Evolutionary conservation across 2,113 vertebrate species (phyloP).

Genomic region (Poecile atricapillus): DNA sequence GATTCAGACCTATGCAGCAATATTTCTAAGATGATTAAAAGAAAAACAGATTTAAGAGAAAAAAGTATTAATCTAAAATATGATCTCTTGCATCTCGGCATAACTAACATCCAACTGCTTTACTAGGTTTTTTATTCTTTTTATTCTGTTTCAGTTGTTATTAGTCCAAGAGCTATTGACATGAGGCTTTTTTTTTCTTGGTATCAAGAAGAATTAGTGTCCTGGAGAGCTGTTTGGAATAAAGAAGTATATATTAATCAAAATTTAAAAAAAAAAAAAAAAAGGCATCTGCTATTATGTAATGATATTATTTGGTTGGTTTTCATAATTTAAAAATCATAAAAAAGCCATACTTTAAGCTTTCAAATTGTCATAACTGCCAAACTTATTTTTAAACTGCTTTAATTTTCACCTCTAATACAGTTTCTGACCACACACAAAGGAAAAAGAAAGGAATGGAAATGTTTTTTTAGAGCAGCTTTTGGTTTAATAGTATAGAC

Average conservation of each 20-base stretch:
- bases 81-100: neutral
- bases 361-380: neutral
- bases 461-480: neutral
- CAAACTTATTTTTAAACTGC: neutral
- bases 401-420: neutral
- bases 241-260: neutral
- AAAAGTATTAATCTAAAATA: neutral
- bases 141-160: neutral
- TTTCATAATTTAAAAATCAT: neutral
- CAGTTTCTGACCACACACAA: neutral
- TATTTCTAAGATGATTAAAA: neutral
- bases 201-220: neutral
- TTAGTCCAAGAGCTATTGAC: neutral
- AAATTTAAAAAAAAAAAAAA: neutral
- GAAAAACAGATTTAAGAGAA: neutral
- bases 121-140: neutral
- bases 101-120: neutral
- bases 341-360: neutral
- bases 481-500: neutral
- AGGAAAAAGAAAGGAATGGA: neutral
- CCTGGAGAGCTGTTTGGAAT: neutral
- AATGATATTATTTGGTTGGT: neutral
- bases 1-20: neutral
- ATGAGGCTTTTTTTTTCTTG: neutral
- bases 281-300: neutral